phyloP scores from a whole-genome alignment of 2,888 invertebrate species.

The Apodemia zela region DNA sequence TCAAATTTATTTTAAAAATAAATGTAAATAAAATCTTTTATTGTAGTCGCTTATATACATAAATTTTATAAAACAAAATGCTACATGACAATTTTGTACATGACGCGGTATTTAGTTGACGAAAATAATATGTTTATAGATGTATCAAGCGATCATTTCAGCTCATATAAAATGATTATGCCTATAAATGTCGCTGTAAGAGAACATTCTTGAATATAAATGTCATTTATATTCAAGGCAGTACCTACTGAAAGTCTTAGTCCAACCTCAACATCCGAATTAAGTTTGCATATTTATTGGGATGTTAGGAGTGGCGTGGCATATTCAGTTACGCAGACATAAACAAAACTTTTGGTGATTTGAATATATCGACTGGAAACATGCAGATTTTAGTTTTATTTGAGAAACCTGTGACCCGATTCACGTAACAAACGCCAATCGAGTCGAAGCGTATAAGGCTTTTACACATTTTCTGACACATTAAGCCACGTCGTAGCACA shows the following conservation, averaged over 20 bases:
- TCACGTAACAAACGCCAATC: too few relatives aligned
- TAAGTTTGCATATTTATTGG: conserved; percentile 9
- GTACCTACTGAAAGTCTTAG: not conserved
- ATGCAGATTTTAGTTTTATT: not conserved
- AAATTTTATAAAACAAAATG: too few relatives aligned
- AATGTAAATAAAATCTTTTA: too few relatives aligned
- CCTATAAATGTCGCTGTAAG: not conserved
- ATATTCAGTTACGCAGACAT: not conserved
- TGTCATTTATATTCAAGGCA: not conserved
- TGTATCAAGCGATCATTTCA: conserved; percentile 3
- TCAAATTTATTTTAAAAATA: too few relatives aligned
- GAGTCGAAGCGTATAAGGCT: too few relatives aligned
- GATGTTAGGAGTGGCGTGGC: not conserved
- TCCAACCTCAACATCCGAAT: not conserved
- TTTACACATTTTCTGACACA: too few relatives aligned
- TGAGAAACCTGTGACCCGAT: too few relatives aligned
- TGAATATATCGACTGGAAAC: not conserved
- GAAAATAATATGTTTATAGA: not conserved
- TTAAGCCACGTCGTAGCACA: too few relatives aligned
- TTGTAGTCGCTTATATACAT: too few relatives aligned
- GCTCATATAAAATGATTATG: conserved; percentile 1
- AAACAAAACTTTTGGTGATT: not conserved
- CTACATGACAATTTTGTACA: too few relatives aligned
- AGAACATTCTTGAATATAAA: not conserved
- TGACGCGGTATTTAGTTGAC: too few relatives aligned